These are phyloP conservation scores for Acanthurus tractus DNA, from an alignment of 2,797 vertebrate species.

Conservation along the genomic window DNA sequence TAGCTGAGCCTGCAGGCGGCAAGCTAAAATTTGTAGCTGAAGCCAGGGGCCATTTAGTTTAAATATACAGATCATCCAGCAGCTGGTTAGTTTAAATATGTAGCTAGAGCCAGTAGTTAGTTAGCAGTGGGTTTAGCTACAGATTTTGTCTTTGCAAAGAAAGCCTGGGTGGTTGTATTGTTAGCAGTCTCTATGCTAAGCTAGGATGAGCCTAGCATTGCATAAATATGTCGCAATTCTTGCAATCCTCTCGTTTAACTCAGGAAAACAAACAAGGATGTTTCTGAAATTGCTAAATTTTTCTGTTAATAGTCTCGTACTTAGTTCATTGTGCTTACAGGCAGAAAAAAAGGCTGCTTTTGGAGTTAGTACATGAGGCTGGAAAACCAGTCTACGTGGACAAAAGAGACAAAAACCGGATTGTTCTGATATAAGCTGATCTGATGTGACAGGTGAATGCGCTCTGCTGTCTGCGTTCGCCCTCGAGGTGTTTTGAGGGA, in stretches of 20 bases:
- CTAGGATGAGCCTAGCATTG: neutral
- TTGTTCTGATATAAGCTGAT: slow-evolving; percentile 31
- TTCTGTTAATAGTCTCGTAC: neutral
- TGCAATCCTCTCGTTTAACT: neutral
- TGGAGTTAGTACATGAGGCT: neutral
- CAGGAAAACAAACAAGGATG: neutral
- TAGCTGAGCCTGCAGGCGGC: neutral
- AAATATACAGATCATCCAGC: neutral
- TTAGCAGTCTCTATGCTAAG: neutral
- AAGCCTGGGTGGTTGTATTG: neutral
- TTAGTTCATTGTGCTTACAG: neutral
- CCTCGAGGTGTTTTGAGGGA: slow-evolving; percentile 8
- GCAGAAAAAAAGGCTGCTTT: neutral
- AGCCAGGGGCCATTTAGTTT: neutral
- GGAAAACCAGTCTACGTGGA: slow-evolving; percentile 16
- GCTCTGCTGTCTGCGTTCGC: slow-evolving; percentile 41
- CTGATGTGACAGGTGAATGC: slow-evolving; percentile 42
- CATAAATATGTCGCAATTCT: no score
- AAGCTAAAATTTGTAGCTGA: neutral
- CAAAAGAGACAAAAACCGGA: slow-evolving; percentile 17
- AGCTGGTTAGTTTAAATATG: neutral
- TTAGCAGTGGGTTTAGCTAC: no score
- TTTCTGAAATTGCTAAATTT: slow-evolving; percentile 17
- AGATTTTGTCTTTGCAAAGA: neutral
- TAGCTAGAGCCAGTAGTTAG: neutral